Conservation (phyloP, 2,113 vertebrate genomes). For the Tetrax tetrax region DNA sequence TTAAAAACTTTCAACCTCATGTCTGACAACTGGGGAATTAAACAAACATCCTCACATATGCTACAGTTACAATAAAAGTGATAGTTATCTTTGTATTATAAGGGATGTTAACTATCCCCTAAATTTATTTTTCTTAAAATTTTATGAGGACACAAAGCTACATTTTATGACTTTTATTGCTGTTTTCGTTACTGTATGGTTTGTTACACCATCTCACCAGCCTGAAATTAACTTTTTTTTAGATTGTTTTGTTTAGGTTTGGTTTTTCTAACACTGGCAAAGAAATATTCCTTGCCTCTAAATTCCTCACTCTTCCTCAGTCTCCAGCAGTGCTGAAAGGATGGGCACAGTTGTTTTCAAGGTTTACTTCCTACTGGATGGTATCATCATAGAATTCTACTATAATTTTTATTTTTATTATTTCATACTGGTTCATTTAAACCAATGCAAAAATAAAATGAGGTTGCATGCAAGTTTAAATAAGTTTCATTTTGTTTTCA, state of each 20-base stretch:
- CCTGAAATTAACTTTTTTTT: neutral
- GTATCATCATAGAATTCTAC: neutral
- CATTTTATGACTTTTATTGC: slow-evolving; percentile 14
- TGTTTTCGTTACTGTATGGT: neutral
- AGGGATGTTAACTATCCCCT: neutral
- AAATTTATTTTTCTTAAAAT: slow-evolving; percentile 37
- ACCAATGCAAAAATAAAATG: neutral
- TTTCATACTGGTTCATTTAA: neutral
- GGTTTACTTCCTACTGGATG: neutral
- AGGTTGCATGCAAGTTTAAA: neutral
- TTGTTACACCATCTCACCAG: neutral
- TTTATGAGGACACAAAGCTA: neutral
- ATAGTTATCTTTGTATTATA: slow-evolving; percentile 23
- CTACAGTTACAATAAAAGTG: slow-evolving; percentile 35
- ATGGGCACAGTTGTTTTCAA: neutral
- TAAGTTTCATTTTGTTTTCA: neutral
- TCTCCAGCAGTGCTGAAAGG: neutral
- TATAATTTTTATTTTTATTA: neutral
- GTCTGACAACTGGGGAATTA: slow-evolving; percentile 45
- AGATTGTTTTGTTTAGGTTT: too few species aligned
- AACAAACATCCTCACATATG: slow-evolving; percentile 58
- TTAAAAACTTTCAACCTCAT: slow-evolving; percentile 61
- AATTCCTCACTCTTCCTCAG: neutral
- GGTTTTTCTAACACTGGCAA: neutral
- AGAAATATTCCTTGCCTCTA: neutral